Evolutionary conservation across 1,140 invertebrate genomes (phyloP).

Genomic region (Drosophila saltans): DNA sequence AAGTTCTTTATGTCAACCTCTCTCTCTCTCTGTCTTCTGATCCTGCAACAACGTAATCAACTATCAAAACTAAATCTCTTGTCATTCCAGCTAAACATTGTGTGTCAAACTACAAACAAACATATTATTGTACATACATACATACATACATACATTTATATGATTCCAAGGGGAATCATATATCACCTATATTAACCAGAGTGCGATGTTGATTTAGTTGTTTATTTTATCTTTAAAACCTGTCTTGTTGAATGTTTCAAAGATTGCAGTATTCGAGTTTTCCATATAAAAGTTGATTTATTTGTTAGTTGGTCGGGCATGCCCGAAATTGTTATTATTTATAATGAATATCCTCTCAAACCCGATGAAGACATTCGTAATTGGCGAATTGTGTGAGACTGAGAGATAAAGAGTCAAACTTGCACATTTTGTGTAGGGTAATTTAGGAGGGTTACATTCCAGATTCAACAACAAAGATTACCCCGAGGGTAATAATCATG

Average conservation of each 20-base stretch:
- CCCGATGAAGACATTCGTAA: conserved; percentile 64
- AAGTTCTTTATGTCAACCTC: conserved; percentile 3
- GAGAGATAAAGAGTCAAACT: no score
- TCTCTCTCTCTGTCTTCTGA: conserved; percentile 17
- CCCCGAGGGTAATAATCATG: no score
- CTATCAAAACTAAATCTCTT: conserved; percentile 24
- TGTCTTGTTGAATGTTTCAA: conserved; percentile 40
- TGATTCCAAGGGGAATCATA: no score
- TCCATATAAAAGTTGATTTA: conserved; percentile 52
- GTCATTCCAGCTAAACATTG: conserved; percentile 44
- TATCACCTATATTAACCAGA: conserved; percentile 16
- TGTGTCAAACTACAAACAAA: conserved; percentile 38
- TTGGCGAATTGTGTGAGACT: conserved; percentile 45
- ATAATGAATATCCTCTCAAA: conserved; percentile 62
- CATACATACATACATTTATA: conserved; percentile 34
- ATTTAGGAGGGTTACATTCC: no score
- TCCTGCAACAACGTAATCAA: conserved; percentile 41
- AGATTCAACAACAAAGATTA: no score
- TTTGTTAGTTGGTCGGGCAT: conserved; percentile 63
- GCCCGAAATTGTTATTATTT: conserved; percentile 62
- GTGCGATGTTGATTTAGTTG: conserved; percentile 36
- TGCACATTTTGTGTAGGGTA: no score
- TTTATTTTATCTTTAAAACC: conserved; percentile 31
- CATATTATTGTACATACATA: conserved; percentile 14
- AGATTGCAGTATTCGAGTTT: conserved; percentile 75